A percentile compares a stretch with the other conserved stretches of the same genome.
Evolutionary conservation across 2,888 invertebrate species (phyloP).

Genomic region (Coenonympha glycerion): DNA sequence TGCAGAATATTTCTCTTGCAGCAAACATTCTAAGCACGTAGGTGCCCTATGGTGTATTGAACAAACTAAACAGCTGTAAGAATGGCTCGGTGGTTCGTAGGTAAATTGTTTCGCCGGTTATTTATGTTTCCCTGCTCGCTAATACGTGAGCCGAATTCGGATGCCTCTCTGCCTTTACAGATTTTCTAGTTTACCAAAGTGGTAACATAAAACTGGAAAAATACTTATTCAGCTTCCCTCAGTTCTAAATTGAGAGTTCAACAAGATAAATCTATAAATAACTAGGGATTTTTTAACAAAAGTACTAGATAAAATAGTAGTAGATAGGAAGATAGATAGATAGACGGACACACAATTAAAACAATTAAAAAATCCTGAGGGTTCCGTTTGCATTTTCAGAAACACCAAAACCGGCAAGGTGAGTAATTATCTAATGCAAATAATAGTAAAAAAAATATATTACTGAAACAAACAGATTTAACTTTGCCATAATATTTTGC

Average conservation of each 20-base stretch:
- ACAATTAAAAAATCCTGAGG: too few relatives aligned
- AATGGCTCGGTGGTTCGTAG: conserved; percentile 67
- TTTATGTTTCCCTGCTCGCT: conserved; percentile 70
- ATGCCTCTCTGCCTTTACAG: conserved; percentile 12
- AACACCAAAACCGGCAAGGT: too few relatives aligned
- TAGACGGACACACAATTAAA: too few relatives aligned
- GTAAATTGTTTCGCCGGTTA: conserved; percentile 72
- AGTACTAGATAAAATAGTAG: too few relatives aligned
- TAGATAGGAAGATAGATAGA: too few relatives aligned
- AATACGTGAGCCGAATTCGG: conserved; percentile 59
- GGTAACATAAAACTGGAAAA: conserved; percentile 7
- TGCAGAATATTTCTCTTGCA: not conserved
- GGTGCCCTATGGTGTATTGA: conserved; percentile 63
- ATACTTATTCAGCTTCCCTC: conserved; percentile 1
- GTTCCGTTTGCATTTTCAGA: too few relatives aligned
- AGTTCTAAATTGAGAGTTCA: not conserved
- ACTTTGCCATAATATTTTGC: too few relatives aligned
- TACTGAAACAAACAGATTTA: too few relatives aligned
- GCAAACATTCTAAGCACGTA: conserved; percentile 58
- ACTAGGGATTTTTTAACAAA: not conserved
- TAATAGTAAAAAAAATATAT: too few relatives aligned
- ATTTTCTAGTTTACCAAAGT: conserved; percentile 16
- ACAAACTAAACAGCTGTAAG: conserved; percentile 73
- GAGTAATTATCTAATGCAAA: too few relatives aligned
- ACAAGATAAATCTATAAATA: not conserved